These are phyloP conservation scores for Pandemis heparana DNA, from an alignment of 2,888 invertebrate genomes.

Conservation along the genomic window DNA sequence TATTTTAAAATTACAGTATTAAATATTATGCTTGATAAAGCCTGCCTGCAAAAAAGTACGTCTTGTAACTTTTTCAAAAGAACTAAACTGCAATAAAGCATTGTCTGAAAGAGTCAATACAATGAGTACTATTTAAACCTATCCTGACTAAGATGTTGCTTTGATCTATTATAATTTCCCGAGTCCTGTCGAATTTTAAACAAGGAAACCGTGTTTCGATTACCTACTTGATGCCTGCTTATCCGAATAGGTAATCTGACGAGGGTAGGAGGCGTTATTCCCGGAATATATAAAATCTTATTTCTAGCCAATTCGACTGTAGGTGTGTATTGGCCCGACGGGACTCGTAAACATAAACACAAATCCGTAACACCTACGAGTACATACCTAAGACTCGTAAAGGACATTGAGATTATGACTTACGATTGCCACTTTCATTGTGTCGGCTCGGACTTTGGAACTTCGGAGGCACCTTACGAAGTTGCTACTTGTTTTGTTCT, in stretches of 20 bases:
- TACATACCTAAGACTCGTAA: neutral
- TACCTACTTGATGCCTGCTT: constrained; percentile 33
- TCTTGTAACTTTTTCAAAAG: neutral
- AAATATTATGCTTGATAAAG: neutral
- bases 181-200: constrained; percentile 19
- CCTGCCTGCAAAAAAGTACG: neutral
- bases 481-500: constrained; percentile 1
- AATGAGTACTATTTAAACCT: neutral
- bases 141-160: neutral
- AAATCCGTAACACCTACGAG: constrained; percentile 25
- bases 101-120: neutral
- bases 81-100: neutral
- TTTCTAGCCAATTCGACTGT: constrained; percentile 28
- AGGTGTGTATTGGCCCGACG: constrained; percentile 30
- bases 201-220: constrained; percentile 36
- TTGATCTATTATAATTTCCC: constrained; percentile 4
- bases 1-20: constrained; percentile 19
- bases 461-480: neutral
- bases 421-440: constrained; percentile 10
- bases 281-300: constrained; percentile 39
- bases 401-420: constrained; percentile 19
- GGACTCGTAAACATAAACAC: constrained; percentile 41
- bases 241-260: constrained; percentile 41
- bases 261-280: constrained; percentile 36
- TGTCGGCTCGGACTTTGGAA: neutral